These are phyloP conservation scores for Alsophila aescularia DNA, from an alignment of 2,888 invertebrate genomes.

Conservation along the genomic window DNA sequence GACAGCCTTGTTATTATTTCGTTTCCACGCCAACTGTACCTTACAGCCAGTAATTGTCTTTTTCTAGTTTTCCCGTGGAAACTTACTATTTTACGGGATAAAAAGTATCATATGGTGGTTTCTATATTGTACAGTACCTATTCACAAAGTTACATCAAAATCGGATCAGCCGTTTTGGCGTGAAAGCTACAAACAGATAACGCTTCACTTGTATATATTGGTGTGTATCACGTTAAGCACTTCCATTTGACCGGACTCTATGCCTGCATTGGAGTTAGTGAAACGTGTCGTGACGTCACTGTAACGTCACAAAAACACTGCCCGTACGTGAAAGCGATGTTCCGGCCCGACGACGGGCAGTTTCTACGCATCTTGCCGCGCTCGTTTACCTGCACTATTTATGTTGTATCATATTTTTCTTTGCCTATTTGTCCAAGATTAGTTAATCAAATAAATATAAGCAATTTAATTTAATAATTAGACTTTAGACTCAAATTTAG, in stretches of 20 bases:
- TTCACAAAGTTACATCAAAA: no score
- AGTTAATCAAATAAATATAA: neutral
- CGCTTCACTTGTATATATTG: no score
- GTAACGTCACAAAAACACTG: constrained; percentile 34
- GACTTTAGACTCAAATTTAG: no score
- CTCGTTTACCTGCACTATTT: constrained; percentile 19
- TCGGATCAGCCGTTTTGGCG: no score
- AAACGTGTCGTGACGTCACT: constrained; percentile 68
- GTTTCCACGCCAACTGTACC: no score
- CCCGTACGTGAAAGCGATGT: constrained; percentile 71
- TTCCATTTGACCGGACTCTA: constrained; percentile 37
- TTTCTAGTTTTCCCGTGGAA: no score
- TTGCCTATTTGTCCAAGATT: neutral
- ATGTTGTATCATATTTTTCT: constrained; percentile 1
- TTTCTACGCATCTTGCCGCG: constrained; percentile 60
- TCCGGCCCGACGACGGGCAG: constrained; percentile 72
- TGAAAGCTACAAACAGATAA: no score
- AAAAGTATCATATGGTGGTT: no score
- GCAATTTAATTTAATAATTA: neutral
- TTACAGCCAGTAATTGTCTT: no score
- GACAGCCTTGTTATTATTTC: no score
- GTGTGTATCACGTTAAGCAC: constrained; percentile 12
- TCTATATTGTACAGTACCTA: no score
- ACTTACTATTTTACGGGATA: no score
- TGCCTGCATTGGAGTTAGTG: constrained; percentile 50